A percentile compares a stretch with the other conserved stretches of the same genome.
Evolutionary conservation across 2,888 invertebrate genomes (phyloP).

Genomic region (Tipula unca): DNA sequence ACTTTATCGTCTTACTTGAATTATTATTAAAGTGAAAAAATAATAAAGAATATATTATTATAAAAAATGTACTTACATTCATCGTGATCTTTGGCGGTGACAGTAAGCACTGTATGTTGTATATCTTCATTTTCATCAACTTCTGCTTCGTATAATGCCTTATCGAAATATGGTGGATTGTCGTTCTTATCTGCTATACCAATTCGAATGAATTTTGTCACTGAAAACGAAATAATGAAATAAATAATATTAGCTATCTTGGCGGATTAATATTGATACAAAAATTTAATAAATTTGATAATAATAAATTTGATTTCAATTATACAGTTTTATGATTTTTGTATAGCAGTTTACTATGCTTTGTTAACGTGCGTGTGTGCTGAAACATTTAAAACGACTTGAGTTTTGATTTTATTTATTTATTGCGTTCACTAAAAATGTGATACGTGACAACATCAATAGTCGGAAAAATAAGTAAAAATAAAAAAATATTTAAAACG

Average conservation of each 20-base stretch:
- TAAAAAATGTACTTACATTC: constrained; percentile 97
- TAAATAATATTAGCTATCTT: neutral
- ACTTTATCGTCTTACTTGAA: neutral
- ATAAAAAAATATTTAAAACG: too few relatives aligned
- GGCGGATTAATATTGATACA: neutral
- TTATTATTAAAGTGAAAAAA: neutral
- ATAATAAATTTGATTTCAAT: neutral
- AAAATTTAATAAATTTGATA: neutral
- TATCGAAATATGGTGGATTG: constrained; percentile 97
- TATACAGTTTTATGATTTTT: too few relatives aligned
- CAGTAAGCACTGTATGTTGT: constrained; percentile 92
- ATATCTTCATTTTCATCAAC: constrained; percentile 97
- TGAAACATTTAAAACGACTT: too few relatives aligned
- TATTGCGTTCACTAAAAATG: too few relatives aligned
- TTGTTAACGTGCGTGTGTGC: too few relatives aligned
- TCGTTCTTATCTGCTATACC: constrained; percentile 99
- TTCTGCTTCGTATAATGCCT: constrained; percentile 91
- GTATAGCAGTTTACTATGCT: too few relatives aligned
- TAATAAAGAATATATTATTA: neutral
- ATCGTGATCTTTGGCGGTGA: constrained; percentile 98
- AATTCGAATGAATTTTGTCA: constrained; percentile 96
- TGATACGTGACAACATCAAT: too few relatives aligned
- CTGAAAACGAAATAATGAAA: constrained; percentile 47
- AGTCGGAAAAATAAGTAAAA: too few relatives aligned
- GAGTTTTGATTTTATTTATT: too few relatives aligned